Conservation (phyloP, 2,888 invertebrate species). For the Agrotis clavis region DNA sequence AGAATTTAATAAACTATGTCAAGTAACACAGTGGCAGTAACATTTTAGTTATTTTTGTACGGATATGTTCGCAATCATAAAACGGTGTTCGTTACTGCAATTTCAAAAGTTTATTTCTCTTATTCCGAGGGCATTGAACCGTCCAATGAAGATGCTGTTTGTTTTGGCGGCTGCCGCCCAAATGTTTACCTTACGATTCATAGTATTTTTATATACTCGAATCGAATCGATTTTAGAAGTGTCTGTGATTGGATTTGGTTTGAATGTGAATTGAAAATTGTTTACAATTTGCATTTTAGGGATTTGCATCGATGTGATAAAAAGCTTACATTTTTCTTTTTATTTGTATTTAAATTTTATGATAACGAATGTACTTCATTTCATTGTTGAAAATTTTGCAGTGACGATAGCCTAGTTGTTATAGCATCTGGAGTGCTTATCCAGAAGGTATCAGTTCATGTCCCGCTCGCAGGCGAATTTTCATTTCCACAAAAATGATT, state of each 20-base stretch:
- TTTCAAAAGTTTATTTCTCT: constrained; percentile 73
- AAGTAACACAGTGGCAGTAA: constrained; percentile 41
- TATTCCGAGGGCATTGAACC: constrained; percentile 71
- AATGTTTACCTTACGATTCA: constrained; percentile 53
- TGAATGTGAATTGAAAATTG: neutral
- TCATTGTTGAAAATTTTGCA: too few relatives aligned
- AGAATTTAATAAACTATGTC: constrained; percentile 55
- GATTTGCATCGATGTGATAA: neutral
- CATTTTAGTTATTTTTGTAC: constrained; percentile 66
- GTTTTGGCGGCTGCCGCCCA: constrained; percentile 66
- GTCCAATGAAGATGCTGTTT: constrained; percentile 69
- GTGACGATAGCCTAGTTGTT: too few relatives aligned
- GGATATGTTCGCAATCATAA: constrained; percentile 68
- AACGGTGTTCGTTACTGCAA: constrained; percentile 71
- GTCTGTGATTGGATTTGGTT: constrained; percentile 1
- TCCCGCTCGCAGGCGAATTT: too few relatives aligned
- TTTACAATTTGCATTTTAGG: too few relatives aligned
- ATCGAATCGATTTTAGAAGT: constrained; percentile 31
- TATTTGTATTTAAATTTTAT: neutral
- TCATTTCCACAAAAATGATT: too few relatives aligned
- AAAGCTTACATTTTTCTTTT: neutral
- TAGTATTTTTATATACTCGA: constrained; percentile 46
- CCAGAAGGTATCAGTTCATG: too few relatives aligned
- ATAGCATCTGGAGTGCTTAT: too few relatives aligned
- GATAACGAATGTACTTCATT: neutral